These are phyloP conservation scores for Abrostola triplasia DNA, from an alignment of 2,888 invertebrate species.

Conservation along the genomic window DNA sequence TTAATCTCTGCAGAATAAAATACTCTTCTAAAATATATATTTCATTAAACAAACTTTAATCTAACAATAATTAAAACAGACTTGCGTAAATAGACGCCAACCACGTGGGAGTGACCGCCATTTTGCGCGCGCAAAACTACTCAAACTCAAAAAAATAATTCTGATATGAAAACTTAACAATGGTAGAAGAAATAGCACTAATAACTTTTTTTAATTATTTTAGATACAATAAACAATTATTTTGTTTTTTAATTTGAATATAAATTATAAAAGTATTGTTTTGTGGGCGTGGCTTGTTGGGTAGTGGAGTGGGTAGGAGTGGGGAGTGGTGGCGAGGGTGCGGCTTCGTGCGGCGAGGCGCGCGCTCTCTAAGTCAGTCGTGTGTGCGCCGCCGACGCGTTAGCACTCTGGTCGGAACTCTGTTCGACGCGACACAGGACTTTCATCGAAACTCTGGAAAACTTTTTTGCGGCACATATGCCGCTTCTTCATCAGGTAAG, in stretches of 20 bases:
- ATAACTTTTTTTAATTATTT: background rate
- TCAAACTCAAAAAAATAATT: slow-evolving; percentile 10
- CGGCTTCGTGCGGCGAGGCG: slow-evolving; percentile 74
- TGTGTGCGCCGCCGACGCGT: slow-evolving; percentile 72
- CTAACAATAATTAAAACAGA: slow-evolving; percentile 24
- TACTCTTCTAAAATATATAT: too few relatives aligned
- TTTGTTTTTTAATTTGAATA: background rate
- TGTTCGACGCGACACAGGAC: slow-evolving; percentile 59
- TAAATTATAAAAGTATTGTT: slow-evolving; percentile 37
- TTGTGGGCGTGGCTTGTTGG: slow-evolving; percentile 57
- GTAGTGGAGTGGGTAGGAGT: slow-evolving; percentile 50
- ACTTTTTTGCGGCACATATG: slow-evolving; percentile 75
- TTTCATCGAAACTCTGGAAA: slow-evolving; percentile 65
- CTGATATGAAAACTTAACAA: background rate
- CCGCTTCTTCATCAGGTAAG: slow-evolving; percentile 82
- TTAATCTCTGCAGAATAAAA: background rate
- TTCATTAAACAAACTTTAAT: background rate
- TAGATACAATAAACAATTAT: background rate
- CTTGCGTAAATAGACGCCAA: slow-evolving; percentile 60
- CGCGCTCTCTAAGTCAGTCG: slow-evolving; percentile 68
- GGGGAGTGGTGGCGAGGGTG: slow-evolving; percentile 63
- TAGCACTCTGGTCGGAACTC: slow-evolving; percentile 62
- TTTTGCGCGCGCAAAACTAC: slow-evolving; percentile 37
- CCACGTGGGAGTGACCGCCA: slow-evolving; percentile 50
- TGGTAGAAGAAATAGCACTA: background rate